phyloP scores from a whole-genome alignment of 1,140 invertebrate genomes.

The Cherax destructor region DNA sequence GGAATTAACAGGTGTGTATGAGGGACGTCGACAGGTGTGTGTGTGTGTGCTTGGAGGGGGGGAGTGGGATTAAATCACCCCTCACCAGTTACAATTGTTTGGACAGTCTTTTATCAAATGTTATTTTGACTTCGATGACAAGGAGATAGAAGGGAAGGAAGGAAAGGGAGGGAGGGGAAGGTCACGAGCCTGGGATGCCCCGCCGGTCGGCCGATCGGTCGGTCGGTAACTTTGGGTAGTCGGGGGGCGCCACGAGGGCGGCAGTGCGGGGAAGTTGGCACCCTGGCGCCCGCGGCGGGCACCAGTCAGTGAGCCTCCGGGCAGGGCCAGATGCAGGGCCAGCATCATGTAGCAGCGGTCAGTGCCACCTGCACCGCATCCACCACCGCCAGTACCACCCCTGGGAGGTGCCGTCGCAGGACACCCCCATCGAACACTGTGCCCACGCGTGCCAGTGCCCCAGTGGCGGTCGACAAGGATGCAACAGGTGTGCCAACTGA shows the following conservation, averaged over 20 bases:
- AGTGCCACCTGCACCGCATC: neutral
- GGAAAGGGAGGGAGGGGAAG: neutral
- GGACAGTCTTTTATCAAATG: too few species aligned
- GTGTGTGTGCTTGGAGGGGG: too few species aligned
- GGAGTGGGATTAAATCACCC: too few species aligned
- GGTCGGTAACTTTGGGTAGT: neutral
- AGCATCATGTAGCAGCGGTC: constrained; percentile 62
- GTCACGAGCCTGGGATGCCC: too few species aligned
- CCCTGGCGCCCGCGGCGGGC: constrained; percentile 39
- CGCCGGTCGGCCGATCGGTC: neutral
- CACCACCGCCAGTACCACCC: neutral
- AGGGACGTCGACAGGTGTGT: too few species aligned
- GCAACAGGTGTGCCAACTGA: neutral
- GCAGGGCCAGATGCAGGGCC: constrained; percentile 47
- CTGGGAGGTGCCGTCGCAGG: neutral
- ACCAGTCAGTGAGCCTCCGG: constrained; percentile 52
- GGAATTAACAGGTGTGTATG: too few species aligned
- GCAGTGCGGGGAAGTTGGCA: constrained; percentile 52
- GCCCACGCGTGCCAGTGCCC: constrained; percentile 12
- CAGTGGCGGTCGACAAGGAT: neutral
- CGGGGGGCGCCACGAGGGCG: constrained; percentile 5
- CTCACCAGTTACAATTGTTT: too few species aligned
- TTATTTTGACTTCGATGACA: too few species aligned
- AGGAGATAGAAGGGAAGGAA: too few species aligned
- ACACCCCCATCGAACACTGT: neutral